These are phyloP conservation scores for Pemphredon lugubris DNA, from an alignment of 2,888 invertebrate genomes.

Conservation along the genomic window DNA sequence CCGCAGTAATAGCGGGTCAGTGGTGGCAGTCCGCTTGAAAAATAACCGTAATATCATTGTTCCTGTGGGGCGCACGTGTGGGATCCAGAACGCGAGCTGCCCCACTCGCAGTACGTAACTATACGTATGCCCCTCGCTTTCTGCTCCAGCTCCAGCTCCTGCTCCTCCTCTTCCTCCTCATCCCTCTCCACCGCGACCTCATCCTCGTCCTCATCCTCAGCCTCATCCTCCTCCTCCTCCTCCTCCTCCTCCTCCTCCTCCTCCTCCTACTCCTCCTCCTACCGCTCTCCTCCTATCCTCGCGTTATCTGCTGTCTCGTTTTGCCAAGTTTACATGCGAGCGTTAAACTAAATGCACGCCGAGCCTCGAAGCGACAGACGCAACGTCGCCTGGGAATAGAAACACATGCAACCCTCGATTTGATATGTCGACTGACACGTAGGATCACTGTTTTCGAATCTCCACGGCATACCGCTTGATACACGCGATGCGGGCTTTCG, in stretches of 20 bases:
- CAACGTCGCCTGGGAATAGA: slow-evolving; percentile 51
- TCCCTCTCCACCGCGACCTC: background rate
- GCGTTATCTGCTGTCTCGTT: slow-evolving; percentile 47
- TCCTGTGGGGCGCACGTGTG: slow-evolving; percentile 35
- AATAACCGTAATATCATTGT: slow-evolving; percentile 73
- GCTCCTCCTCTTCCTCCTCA: background rate
- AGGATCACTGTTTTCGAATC: slow-evolving; percentile 70
- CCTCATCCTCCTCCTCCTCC: no score
- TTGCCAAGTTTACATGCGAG: slow-evolving; percentile 28
- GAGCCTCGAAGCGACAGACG: slow-evolving; percentile 50
- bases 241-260: no score
- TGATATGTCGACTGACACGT: slow-evolving; percentile 68
- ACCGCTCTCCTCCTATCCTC: slow-evolving; percentile 21
- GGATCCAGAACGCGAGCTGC: slow-evolving; percentile 35
- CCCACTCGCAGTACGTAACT: background rate
- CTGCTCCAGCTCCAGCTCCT: no score
- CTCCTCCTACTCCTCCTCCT: background rate
- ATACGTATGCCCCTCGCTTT: background rate
- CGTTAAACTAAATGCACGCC: slow-evolving; percentile 44
- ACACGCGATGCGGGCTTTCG: slow-evolving; percentile 51
- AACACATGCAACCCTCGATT: slow-evolving; percentile 60
- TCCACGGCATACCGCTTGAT: slow-evolving; percentile 63
- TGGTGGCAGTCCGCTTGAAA: slow-evolving; percentile 65
- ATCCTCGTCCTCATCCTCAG: no score
- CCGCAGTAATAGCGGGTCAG: slow-evolving; percentile 71